Evolutionary conservation across 2,888 invertebrate genomes (phyloP), one percentile per base, ranked within the genome.

Genomic region (Bedellia somnulentella): DNA sequence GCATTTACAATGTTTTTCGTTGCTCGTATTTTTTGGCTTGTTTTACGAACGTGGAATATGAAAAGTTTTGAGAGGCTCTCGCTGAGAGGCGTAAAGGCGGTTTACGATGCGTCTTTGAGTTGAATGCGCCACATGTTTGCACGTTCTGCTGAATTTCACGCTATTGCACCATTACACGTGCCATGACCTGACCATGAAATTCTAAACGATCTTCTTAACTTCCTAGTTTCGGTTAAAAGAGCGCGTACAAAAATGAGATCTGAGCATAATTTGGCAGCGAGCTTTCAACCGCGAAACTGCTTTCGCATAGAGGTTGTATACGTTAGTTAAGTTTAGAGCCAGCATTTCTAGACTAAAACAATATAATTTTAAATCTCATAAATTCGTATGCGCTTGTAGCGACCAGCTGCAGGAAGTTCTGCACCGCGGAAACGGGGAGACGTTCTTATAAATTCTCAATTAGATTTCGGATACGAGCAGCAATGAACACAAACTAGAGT

Each of bases 401-500:
- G 50, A 51, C 47, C 64, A 63, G 67, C 62, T 67, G 67, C 64
- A 59, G 57, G 62, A 62, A 57, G 57, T 57, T 52, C 44, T 43
- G 41, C 44, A 44, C 45, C 47, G 45, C 47, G 50, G 47, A 57
- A 62, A 62, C 60, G 60, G 59, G 57, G 61, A 59, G 52, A 55
- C 54, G 57, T 63, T 63, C 66, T 68, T 71, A 64, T 70, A 68
- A 66, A 73, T 63, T 66, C 56, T 56, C 70, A 57, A 71, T 75
- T 68, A 71, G 70, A 70, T 71, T 73, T 73, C 62, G 71, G 66
- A 61, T 70, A 67, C 70, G 61, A 67, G 68, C 61, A 49, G 57
- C 70, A 67, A 67, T 71, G 66, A 66, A 73, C 73, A 75, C 73
- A 71, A 73, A 73, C 73, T 73, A 58, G 66, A 70, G 67, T 60